phyloP scores from a whole-genome alignment of 1,140 invertebrate species.

The Samia ricini region DNA sequence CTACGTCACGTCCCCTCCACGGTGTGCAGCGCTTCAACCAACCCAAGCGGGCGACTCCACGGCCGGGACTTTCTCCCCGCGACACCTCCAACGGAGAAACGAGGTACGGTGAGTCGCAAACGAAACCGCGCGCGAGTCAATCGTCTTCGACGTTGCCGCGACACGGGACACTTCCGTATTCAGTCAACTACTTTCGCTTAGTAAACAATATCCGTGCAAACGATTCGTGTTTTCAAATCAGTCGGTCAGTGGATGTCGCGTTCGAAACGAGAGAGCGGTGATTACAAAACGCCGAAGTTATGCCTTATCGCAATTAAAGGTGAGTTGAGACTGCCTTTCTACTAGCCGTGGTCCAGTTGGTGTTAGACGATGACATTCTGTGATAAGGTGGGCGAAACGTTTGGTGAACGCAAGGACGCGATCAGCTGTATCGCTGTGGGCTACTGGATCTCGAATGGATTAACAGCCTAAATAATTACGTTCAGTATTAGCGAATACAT shows the following conservation, averaged over 20 bases:
- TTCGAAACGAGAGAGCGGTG: constrained; percentile 15
- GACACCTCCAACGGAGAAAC: constrained; percentile 66
- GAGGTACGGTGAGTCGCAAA: constrained; percentile 50
- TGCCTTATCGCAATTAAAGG: constrained; percentile 53
- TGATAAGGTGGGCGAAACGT: constrained; percentile 60
- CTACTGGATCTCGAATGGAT: constrained; percentile 13
- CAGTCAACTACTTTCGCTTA: constrained; percentile 58
- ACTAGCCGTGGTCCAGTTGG: constrained; percentile 35
- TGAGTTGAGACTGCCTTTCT: constrained; percentile 55
- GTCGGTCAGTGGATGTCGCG: constrained; percentile 27
- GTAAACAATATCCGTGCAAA: constrained; percentile 59
- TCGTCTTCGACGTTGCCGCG: constrained; percentile 39
- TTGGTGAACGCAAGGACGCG: constrained; percentile 71
- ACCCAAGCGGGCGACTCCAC: constrained; percentile 58
- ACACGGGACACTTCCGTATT: constrained; percentile 48
- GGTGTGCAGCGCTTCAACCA: constrained; percentile 27
- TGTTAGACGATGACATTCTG: constrained; percentile 58
- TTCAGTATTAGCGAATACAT: neutral
- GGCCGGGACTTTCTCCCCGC: constrained; percentile 74
- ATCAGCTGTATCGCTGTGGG: constrained; percentile 12
- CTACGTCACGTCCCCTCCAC: constrained; percentile 65
- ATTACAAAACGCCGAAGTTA: constrained; percentile 34
- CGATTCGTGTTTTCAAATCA: constrained; percentile 53
- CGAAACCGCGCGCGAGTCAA: constrained; percentile 56
- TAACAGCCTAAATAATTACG: neutral